Conservation (phyloP, 2,113 vertebrate species). For the Xenopus laevis region DNA sequence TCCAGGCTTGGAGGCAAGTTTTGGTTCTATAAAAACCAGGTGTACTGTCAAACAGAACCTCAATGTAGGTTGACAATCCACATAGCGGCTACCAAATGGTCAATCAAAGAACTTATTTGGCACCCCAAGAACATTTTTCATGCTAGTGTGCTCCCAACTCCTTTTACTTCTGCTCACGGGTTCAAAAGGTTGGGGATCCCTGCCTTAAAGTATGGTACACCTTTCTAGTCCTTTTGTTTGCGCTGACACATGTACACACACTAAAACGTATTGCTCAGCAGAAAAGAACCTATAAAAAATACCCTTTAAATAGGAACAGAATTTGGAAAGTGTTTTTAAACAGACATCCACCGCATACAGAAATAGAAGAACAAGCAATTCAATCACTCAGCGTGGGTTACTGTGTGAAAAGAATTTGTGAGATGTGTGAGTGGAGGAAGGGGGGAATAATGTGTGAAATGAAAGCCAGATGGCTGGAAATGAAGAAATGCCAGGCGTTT, state of each 20-base stretch:
- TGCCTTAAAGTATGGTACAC: no score
- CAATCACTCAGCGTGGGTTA: constrained; percentile 43
- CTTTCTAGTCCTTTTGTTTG: not conserved
- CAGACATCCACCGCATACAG: constrained; percentile 25
- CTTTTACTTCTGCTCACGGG: no score
- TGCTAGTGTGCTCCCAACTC: no score
- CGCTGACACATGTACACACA: not conserved
- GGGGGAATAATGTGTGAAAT: constrained; percentile 56
- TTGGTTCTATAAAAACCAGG: no score
- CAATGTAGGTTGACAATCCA: no score
- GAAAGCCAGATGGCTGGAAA: constrained; percentile 69
- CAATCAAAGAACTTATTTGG: no score
- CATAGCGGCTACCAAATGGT: no score
- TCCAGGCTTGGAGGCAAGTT: no score
- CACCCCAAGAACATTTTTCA: no score
- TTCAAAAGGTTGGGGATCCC: no score
- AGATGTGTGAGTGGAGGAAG: constrained; percentile 54
- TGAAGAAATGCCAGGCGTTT: constrained; percentile 64
- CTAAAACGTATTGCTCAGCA: constrained; percentile 8
- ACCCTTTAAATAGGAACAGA: constrained; percentile 24
- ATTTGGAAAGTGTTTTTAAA: constrained; percentile 28
- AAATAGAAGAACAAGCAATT: constrained; percentile 40
- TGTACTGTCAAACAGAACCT: no score
- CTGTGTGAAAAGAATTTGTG: constrained; percentile 63
- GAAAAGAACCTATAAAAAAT: constrained; percentile 8